Evolutionary conservation across 2,888 invertebrate species (phyloP).

Genomic region (Ophion ventricosus): DNA sequence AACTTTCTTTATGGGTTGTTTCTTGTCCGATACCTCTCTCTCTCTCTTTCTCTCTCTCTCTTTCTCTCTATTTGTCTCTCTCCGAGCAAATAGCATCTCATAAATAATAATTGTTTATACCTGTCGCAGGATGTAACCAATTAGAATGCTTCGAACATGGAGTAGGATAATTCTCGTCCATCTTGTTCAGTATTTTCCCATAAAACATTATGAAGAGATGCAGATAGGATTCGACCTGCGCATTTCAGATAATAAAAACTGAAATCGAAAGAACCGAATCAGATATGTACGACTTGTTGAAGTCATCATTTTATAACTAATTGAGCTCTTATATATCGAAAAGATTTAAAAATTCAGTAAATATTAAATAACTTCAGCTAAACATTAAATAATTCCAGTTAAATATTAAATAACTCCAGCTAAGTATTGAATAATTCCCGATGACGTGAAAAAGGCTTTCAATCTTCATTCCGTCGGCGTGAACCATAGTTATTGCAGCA

Average conservation of each 20-base stretch:
- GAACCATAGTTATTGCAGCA: not conserved
- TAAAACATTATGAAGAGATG: not conserved
- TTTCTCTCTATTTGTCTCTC: not conserved
- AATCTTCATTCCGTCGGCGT: not conserved
- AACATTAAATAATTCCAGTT: too few species aligned
- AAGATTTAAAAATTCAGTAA: too few species aligned
- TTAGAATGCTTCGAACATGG: constrained; percentile 53
- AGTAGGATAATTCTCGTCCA: not conserved
- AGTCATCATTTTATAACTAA: too few species aligned
- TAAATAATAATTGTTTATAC: constrained; percentile 73
- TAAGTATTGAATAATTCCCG: not conserved
- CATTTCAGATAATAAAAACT: not conserved
- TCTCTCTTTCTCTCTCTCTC: not conserved
- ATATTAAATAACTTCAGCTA: too few species aligned
- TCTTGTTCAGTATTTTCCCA: constrained; percentile 2
- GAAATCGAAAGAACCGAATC: not conserved
- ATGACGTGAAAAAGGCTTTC: not conserved
- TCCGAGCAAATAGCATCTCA: constrained; percentile 75
- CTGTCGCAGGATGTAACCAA: constrained; percentile 47
- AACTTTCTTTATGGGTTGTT: constrained; percentile 79
- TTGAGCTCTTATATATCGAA: too few species aligned
- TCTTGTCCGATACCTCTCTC: constrained; percentile 69
- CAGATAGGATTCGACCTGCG: too few species aligned
- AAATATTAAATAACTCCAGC: too few species aligned
- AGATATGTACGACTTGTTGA: too few species aligned